A percentile compares a stretch with the other conserved stretches of the same genome.
phyloP scores from a whole-genome alignment of 2,797 vertebrate genomes.

The Scolopax rusticola region DNA sequence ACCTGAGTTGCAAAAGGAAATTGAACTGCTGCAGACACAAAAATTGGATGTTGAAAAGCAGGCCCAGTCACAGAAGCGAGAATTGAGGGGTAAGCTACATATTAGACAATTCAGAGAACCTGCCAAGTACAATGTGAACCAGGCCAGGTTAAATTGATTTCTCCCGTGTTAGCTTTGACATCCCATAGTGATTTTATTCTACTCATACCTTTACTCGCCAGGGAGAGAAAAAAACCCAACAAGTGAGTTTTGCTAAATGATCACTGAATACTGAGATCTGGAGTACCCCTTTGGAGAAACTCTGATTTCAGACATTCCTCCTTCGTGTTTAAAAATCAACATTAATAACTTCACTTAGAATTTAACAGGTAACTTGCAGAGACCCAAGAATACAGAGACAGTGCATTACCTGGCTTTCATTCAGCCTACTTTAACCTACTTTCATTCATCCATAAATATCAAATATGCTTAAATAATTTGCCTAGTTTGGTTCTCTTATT shows the following conservation, averaged over 20 bases:
- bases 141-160: not conserved
- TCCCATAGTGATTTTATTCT: not conserved
- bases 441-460: not conserved
- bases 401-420: not conserved
- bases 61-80: constrained; percentile 85
- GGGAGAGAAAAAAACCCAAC: accelerated
- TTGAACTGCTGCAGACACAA: constrained; percentile 89
- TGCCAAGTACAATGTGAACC: accelerated
- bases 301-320: not conserved
- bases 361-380: not conserved
- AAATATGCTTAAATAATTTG: not conserved
- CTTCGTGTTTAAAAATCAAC: not conserved
- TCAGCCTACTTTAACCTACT: not conserved
- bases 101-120: not conserved
- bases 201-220: not conserved
- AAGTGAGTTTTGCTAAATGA: not conserved
- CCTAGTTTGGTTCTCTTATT: not conserved
- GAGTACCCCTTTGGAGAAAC: not conserved
- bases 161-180: not conserved
- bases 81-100: constrained; percentile 86
- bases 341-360: not conserved
- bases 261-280: not conserved
- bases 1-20: constrained; percentile 91
- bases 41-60: constrained; percentile 85
- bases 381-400: not conserved